Percentiles rank a stretch among this genome's conserved stretches.
Evolutionary conservation across 2,797 vertebrate species (phyloP).

Genomic region (Enteromius mattozi): DNA sequence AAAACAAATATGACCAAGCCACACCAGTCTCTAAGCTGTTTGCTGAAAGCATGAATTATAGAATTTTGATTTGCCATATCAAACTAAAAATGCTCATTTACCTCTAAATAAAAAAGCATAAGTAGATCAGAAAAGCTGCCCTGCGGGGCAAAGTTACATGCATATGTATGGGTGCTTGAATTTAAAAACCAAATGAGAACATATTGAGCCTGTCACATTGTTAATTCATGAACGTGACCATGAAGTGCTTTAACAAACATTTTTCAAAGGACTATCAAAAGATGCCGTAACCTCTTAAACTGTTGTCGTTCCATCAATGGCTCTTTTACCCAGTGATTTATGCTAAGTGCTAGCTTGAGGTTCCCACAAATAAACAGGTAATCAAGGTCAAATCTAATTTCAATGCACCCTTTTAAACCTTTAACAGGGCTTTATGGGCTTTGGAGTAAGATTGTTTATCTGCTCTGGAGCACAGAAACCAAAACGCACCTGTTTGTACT

Average conservation of each 20-base stretch:
- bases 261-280: conserved; percentile 14
- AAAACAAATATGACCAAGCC: neutral
- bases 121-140: conserved; percentile 8
- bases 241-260: conserved; percentile 16
- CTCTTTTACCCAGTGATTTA: conserved; percentile 29
- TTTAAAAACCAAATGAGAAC: conserved; percentile 40
- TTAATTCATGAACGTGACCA: conserved; percentile 31
- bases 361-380: conserved; percentile 22
- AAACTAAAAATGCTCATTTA: neutral
- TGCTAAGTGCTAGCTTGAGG: conserved; percentile 33
- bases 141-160: neutral
- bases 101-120: conserved; percentile 3
- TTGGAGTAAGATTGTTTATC: neutral
- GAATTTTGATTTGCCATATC: neutral
- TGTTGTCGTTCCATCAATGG: conserved; percentile 23
- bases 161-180: conserved; percentile 25
- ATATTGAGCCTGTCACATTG: conserved; percentile 12
- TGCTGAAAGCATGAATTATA: neutral
- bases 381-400: conserved; percentile 28
- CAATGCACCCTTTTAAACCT: neutral
- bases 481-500: conserved; percentile 91
- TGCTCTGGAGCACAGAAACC: neutral
- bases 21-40: neutral
- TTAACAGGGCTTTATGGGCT: neutral
- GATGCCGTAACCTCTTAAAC: conserved; percentile 5